These are phyloP conservation scores for Amphiduros pacificus DNA, from an alignment of 2,888 invertebrate species.

Conservation along the genomic window DNA sequence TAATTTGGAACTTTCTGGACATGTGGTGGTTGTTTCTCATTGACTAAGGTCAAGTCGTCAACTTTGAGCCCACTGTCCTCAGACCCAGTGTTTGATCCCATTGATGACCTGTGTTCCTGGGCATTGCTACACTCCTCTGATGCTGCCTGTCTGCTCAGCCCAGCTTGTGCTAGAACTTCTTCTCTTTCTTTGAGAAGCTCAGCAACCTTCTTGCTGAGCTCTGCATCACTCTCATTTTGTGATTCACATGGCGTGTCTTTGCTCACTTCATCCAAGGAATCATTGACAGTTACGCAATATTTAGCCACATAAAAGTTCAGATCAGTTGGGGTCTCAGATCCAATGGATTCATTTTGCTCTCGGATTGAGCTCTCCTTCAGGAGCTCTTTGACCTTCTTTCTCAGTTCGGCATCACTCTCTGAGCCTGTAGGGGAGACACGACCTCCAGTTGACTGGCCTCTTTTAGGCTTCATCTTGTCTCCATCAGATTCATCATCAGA, in stretches of 20 bases:
- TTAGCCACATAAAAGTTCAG: no score
- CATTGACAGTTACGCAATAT: no score
- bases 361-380: no score
- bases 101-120: neutral
- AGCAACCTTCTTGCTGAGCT: no score
- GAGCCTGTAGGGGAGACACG: neutral
- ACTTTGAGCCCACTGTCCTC: conserved; percentile 1
- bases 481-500: conserved; percentile 16
- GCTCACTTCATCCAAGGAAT: no score
- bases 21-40: neutral
- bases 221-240: no score
- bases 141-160: no score
- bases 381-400: neutral
- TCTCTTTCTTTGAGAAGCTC: no score
- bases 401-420: neutral
- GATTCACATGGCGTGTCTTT: no score
- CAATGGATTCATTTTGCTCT: no score
- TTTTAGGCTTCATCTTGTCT: neutral
- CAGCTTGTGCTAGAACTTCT: no score
- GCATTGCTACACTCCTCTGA: neutral
- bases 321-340: no score
- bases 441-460: neutral
- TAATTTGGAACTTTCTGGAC: conserved; percentile 9
- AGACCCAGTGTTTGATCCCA: neutral
- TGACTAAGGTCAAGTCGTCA: neutral